Evolutionary conservation across 2,113 vertebrate species (phyloP), one percentile per base, ranked within the genome.

Genomic region (Ranitomeya imitator): DNA sequence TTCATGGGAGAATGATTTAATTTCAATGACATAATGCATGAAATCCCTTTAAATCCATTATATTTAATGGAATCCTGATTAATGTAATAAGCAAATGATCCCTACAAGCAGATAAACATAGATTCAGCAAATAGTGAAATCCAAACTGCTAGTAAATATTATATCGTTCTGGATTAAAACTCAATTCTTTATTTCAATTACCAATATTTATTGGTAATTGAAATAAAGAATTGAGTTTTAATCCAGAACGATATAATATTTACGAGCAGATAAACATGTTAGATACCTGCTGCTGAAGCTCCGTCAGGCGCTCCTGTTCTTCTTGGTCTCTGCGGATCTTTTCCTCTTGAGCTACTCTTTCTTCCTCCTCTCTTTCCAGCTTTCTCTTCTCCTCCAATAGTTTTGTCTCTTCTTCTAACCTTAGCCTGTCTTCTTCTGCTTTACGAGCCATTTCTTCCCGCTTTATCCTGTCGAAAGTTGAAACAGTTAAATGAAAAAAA

Each of bases 281-380:
- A 79, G n/a, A 54, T 89, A 96, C 96, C 95, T 99, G 97, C 54
- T 92, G 96, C 0, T 96, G 95, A 54, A 95, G 94, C 82, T 96
- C 94, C 0, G 87, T 93, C 8, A 95, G 94, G 5, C 92, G 95
- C 87, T 95, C 91, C 18, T 92, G 94, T 88, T 97, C 96, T 63
- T 97, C 96, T 52, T 93, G 94, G 0, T 95, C 95, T 63, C 92
- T 90, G 9, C 71, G 91, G 74, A 89, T n/a, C 19, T 90, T 92
- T 21, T 96, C 96, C 90, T 95, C 95, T 83, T 96, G 94, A 0
- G 93, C 94, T 19, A 92, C 89, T 31, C 85, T 92, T 14, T 94
- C 94, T 0, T 95, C 94, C 0, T 96, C 95, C 57, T 94, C 95
- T 0, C 94, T 93, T 85, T 89, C 92, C 8, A 91, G 31, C 71